phyloP scores from a whole-genome alignment of 2,113 vertebrate species.

The Puffinus mauretanicus region DNA sequence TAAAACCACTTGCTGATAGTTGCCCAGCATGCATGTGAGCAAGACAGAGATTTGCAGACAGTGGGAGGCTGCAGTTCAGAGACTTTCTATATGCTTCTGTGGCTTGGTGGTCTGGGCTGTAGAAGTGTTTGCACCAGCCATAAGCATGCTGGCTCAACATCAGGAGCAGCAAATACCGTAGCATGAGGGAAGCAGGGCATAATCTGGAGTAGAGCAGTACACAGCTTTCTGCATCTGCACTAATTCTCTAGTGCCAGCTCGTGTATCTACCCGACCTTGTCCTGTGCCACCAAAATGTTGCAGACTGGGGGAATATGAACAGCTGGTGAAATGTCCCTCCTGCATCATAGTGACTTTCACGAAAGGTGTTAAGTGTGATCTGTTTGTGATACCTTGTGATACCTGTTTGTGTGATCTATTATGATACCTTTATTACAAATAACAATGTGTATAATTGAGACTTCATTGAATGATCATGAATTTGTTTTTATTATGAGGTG shows the following conservation, averaged over 20 bases:
- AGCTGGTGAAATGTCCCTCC: not conserved
- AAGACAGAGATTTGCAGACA: not conserved
- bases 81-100: not conserved
- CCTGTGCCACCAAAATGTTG: not conserved
- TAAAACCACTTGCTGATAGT: not conserved
- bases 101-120: not conserved
- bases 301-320: not conserved
- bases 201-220: not conserved
- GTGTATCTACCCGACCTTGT: not conserved
- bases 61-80: not conserved
- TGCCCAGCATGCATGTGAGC: not conserved
- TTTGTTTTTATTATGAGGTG: not conserved
- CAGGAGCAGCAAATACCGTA: not conserved
- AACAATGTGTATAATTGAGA: not conserved
- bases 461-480: not conserved
- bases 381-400: not conserved
- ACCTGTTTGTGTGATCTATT: not conserved
- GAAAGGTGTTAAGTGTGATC: not conserved
- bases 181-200: not conserved
- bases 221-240: fast-evolving
- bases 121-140: not conserved
- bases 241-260: not conserved
- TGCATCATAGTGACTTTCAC: not conserved
- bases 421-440: not conserved
- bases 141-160: not conserved